Evolutionary conservation across 2,797 vertebrate species (phyloP).

Genomic region (Champsocephalus gunnari): DNA sequence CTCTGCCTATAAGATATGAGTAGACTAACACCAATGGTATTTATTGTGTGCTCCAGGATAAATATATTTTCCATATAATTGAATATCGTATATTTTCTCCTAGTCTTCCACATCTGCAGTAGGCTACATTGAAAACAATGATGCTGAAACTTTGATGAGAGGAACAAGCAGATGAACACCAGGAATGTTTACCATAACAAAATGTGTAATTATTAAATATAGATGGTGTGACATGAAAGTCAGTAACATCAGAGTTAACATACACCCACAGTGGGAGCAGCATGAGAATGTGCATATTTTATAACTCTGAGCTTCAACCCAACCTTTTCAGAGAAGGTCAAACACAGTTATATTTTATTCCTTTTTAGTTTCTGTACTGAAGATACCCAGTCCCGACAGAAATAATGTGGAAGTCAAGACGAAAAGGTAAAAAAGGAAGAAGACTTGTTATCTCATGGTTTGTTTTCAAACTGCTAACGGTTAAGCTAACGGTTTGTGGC

Average conservation of each 20-base stretch:
- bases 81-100: no score
- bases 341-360: slow-evolving; percentile 25
- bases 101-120: slow-evolving; percentile 17
- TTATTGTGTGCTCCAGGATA: no score
- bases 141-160: slow-evolving; percentile 66
- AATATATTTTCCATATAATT: no score
- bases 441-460: background rate
- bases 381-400: slow-evolving; percentile 1
- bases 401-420: background rate
- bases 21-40: no score
- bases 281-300: slow-evolving; percentile 5
- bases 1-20: no score
- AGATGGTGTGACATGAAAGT: slow-evolving; percentile 37
- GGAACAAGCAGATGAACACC: slow-evolving; percentile 38
- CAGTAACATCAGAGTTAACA: slow-evolving; percentile 11
- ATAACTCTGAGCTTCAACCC: background rate
- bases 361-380: slow-evolving; percentile 5
- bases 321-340: background rate
- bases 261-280: background rate
- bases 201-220: slow-evolving; percentile 57
- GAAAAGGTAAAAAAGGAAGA: background rate
- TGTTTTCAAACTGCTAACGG: background rate
- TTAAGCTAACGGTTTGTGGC: background rate
- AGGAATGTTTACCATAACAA: slow-evolving; percentile 29
- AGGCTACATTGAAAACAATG: background rate